A percentile compares a stretch with the other conserved stretches of the same genome.
Conservation (phyloP, 2,113 vertebrate genomes). For the Mustela lutreola region DNA sequence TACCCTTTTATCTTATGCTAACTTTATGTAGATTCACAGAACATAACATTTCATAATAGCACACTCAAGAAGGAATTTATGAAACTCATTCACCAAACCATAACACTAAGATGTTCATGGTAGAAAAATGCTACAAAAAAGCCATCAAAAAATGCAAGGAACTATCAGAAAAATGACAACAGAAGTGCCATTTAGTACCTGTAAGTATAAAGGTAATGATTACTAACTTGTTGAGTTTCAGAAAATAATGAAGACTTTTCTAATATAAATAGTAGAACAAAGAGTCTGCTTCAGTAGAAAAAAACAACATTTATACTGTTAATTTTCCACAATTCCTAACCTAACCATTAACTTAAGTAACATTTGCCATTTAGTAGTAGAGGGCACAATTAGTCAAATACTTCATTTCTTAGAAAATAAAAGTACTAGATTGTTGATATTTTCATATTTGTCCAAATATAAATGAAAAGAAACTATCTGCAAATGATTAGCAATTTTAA, state of each 20-base stretch:
- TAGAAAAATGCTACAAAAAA: constrained; percentile 49
- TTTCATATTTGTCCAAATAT: constrained; percentile 41
- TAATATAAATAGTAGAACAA: constrained; percentile 52
- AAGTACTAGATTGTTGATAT: constrained; percentile 22
- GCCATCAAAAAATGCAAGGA: constrained; percentile 10
- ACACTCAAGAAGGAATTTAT: neutral
- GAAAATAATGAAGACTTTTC: constrained; percentile 50
- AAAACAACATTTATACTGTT: constrained; percentile 54
- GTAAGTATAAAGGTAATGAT: neutral
- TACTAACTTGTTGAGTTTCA: constrained; percentile 55
- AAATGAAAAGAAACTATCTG: neutral
- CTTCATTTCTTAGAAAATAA: constrained; percentile 29
- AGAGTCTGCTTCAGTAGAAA: constrained; percentile 55
- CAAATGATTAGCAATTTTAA: neutral
- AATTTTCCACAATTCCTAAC: constrained; percentile 30
- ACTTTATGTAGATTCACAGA: constrained; percentile 40
- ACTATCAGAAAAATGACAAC: constrained; percentile 57
- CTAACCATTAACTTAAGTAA: constrained; percentile 49
- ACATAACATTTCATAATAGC: constrained; percentile 16
- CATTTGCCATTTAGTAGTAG: constrained; percentile 13
- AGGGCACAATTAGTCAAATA: neutral
- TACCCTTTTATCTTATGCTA: neutral
- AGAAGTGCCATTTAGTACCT: constrained; percentile 24
- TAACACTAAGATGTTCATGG: neutral
- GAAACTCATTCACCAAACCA: constrained; percentile 61